Evolutionary conservation across 2,113 vertebrate genomes (phyloP).

Genomic region (Suricata suricatta): DNA sequence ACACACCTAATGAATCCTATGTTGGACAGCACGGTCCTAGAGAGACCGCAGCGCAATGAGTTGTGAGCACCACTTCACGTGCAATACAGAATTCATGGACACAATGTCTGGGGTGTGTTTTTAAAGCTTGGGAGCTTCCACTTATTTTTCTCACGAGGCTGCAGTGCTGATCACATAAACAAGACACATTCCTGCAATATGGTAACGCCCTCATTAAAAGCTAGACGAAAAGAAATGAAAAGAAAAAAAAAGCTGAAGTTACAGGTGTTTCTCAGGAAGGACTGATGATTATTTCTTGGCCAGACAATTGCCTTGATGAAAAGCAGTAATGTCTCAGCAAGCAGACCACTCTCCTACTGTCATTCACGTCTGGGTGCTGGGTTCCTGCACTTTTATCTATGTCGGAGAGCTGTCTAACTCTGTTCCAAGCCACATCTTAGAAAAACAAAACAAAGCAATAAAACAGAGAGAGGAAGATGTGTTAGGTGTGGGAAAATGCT

Average conservation of each 20-base stretch:
- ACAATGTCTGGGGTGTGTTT: not conserved
- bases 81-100: not conserved
- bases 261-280: not conserved
- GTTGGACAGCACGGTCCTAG: not conserved
- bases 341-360: not conserved
- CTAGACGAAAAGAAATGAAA: not conserved
- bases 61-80: not conserved
- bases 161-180: not conserved
- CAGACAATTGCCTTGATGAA: not conserved
- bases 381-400: not conserved
- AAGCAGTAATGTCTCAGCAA: not conserved
- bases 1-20: not conserved
- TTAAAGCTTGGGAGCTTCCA: not conserved
- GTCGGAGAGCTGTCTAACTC: not conserved
- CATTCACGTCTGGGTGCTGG: not conserved
- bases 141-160: not conserved
- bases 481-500: slow-evolving; percentile 14
- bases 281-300: not conserved
- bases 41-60: not conserved
- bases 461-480: not conserved
- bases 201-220: not conserved
- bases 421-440: not conserved
- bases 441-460: not conserved
- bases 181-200: not conserved
- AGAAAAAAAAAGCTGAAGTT: not conserved